Evolutionary conservation across 1,140 invertebrate genomes (phyloP).

Genomic region (Camponotus pennsylvanicus): DNA sequence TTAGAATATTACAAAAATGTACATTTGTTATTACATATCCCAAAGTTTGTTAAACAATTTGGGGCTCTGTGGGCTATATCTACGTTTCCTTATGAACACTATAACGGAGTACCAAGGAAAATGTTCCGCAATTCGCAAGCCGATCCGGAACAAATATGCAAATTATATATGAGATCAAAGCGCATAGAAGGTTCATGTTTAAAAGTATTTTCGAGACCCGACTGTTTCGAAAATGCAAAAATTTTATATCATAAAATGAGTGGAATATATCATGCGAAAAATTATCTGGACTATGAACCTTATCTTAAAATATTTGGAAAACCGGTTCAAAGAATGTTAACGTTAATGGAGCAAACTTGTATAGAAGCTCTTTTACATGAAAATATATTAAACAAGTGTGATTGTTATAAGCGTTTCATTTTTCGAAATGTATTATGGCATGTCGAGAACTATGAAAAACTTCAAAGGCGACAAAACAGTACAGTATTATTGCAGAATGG

Average conservation of each 20-base stretch:
- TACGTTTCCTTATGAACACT: conserved; percentile 25
- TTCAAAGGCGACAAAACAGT: conserved; percentile 11
- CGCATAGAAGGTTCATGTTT: not conserved
- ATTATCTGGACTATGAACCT: not conserved
- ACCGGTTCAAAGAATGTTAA: not conserved
- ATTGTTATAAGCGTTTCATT: conserved; percentile 19
- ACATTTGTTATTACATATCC: conserved; percentile 30
- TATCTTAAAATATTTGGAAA: conserved; percentile 26
- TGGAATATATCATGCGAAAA: conserved; percentile 3
- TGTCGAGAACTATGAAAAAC: conserved; percentile 12
- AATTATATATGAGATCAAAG: conserved; percentile 27
- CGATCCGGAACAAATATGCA: conserved; percentile 15
- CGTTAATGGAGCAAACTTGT: conserved; percentile 17
- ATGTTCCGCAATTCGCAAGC: conserved; percentile 16
- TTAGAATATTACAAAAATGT: conserved; percentile 33
- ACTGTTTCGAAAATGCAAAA: conserved; percentile 2
- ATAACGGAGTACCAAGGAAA: conserved; percentile 7
- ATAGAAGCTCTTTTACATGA: conserved; percentile 23
- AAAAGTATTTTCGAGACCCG: conserved; percentile 7
- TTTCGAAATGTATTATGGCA: conserved; percentile 17
- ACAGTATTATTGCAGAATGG: conserved; percentile 18
- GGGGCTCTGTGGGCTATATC: conserved; percentile 69
- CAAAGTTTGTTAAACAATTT: conserved; percentile 15
- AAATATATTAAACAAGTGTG: conserved; percentile 9
- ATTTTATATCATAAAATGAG: conserved; percentile 24